Evolutionary conservation across 1,140 invertebrate genomes (phyloP).

Genomic region (Agraylea sexmaculata): DNA sequence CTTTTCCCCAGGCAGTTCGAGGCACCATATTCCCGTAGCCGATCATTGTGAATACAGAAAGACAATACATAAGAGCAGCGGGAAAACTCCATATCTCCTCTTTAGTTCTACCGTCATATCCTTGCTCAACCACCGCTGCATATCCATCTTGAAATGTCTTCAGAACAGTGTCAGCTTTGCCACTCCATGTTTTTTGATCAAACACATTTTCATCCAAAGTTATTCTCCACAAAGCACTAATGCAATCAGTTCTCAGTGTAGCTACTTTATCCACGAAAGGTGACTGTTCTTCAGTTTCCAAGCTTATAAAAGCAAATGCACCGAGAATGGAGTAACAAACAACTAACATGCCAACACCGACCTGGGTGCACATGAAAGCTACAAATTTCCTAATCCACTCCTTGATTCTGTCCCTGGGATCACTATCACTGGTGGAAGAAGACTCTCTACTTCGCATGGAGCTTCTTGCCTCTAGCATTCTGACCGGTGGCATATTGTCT

Average conservation of each 20-base stretch:
- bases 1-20: slow-evolving; percentile 80
- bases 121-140: slow-evolving; percentile 55
- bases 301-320: slow-evolving; percentile 78
- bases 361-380: slow-evolving; percentile 86
- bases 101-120: slow-evolving; percentile 63
- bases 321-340: slow-evolving; percentile 92
- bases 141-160: slow-evolving; percentile 60
- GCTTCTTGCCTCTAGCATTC: slow-evolving; percentile 20
- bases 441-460: slow-evolving; percentile 55
- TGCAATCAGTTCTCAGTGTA: slow-evolving; percentile 40
- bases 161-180: slow-evolving; percentile 52
- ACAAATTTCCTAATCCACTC: slow-evolving; percentile 74
- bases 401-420: slow-evolving; percentile 60
- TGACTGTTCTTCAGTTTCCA: slow-evolving; percentile 64
- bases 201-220: slow-evolving; percentile 63
- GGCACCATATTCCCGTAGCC: slow-evolving; percentile 93
- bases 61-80: slow-evolving; percentile 73
- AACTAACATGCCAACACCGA: slow-evolving; percentile 88
- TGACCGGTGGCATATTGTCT: slow-evolving; percentile 10
- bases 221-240: slow-evolving; percentile 59
- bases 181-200: slow-evolving; percentile 58
- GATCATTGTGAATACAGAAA: slow-evolving; percentile 85
- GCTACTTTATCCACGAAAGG: slow-evolving; percentile 40
- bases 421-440: slow-evolving; percentile 52
- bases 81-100: slow-evolving; percentile 73